phyloP scores from a whole-genome alignment of 2,888 invertebrate species.

The Ophioninae sp. region DNA sequence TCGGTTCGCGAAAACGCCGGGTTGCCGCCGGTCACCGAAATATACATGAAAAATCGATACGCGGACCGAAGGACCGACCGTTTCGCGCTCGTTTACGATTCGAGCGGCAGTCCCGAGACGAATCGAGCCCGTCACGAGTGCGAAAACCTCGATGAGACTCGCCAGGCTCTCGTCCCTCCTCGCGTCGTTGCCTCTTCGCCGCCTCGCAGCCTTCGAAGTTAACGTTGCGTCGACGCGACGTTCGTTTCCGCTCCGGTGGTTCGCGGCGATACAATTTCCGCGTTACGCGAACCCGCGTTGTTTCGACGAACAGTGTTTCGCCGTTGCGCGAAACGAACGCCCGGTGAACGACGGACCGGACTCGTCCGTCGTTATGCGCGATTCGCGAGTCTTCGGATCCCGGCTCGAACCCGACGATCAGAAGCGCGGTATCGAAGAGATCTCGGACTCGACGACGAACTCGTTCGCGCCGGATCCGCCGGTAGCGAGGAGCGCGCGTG shows the following conservation, averaged over 20 bases:
- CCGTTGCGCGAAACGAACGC: background rate
- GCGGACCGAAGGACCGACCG: background rate
- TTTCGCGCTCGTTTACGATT: background rate
- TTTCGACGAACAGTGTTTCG: background rate
- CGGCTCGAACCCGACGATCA: no score
- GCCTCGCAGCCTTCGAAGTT: no score
- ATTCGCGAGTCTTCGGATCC: background rate
- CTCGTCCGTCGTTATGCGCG: background rate
- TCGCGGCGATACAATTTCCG: no score
- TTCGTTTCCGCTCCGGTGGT: no score
- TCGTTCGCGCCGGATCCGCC: no score
- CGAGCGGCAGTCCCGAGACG: background rate
- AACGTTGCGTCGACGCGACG: no score
- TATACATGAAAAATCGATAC: background rate
- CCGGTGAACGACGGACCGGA: background rate
- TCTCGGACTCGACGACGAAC: no score
- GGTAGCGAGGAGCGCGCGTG: no score
- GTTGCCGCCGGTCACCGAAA: slow-evolving; percentile 16
- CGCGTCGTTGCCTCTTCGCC: no score
- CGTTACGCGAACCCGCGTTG: background rate
- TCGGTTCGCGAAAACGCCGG: slow-evolving; percentile 23
- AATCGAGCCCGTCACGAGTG: background rate
- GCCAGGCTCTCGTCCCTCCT: no score
- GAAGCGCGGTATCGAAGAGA: no score
- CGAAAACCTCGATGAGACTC: background rate